phyloP scores from a whole-genome alignment of 92 coral and sea anemone species.

The Porites rus region DNA sequence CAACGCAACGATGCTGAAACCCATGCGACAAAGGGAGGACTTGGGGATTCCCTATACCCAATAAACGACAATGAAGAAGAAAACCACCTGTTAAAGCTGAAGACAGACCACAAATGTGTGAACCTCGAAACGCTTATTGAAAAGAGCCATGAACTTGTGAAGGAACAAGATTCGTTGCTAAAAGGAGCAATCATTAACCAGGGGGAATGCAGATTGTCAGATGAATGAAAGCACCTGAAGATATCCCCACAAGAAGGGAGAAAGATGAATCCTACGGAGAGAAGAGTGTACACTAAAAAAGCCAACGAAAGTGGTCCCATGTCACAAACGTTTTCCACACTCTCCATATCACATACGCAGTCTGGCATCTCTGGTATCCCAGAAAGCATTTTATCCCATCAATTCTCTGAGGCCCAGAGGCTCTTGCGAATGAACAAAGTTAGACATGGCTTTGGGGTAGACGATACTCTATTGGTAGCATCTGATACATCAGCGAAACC shows the following conservation, averaged over 20 bases:
- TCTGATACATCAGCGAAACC: too few species aligned
- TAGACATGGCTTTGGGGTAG: not conserved
- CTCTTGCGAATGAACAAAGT: slow-evolving; percentile 52
- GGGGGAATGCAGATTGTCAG: slow-evolving; percentile 53
- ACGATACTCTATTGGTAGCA: too few species aligned
- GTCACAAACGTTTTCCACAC: too few species aligned
- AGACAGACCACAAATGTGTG: slow-evolving; percentile 41
- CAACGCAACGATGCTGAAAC: too few species aligned
- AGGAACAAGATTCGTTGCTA: not conserved
- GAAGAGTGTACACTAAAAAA: too few species aligned
- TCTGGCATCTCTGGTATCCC: slow-evolving; percentile 55
- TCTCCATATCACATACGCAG: not conserved
- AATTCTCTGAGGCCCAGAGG: slow-evolving; percentile 52
- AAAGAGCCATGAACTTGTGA: slow-evolving; percentile 46
- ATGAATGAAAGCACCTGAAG: slow-evolving; percentile 45
- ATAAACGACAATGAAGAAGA: not conserved
- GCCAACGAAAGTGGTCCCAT: too few species aligned
- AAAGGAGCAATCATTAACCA: slow-evolving; percentile 51
- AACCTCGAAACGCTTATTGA: slow-evolving; percentile 33
- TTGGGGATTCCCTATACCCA: too few species aligned
- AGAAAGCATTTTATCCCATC: slow-evolving; percentile 43
- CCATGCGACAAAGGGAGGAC: too few species aligned
- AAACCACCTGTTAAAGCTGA: slow-evolving; percentile 58
- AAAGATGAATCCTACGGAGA: too few species aligned
- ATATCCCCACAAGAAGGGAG: slow-evolving; percentile 19